Base-by-base conservation (phyloP, 2,797 vertebrate genomes). In the Tenualosa thibaudeaui region DNA sequence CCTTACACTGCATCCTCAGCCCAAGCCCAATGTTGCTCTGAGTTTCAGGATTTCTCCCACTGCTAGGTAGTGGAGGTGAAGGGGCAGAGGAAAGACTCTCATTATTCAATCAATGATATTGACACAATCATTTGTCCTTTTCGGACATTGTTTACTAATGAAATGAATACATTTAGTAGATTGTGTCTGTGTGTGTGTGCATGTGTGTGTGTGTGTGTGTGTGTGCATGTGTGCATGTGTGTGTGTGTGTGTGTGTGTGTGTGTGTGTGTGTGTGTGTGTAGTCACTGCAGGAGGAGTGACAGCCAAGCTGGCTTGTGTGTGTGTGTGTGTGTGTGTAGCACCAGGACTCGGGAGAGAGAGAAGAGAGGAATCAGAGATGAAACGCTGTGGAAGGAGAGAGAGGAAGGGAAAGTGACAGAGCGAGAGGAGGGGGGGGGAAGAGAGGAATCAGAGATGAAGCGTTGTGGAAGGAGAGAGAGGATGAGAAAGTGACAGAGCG, bases 191-290 rank as follows among this genome's bases (percentile, higher is more conserved):
- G 4, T 43, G 13, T 85, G 50, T 81, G n/a, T 82, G 71, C 84
- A 22, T 60, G 19, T n/a, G 58, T 60, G 58, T n/a, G 19, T 60
- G 54, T 56, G 54, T 56, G 68, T 71, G 31, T 71, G 65, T 40
- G 31, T 17, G 65, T 24, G 60, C 1, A n/a, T 8, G n/a, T 22
- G n/a, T 65, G 60, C 10, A 7, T 60, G 19, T 5, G 3, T 22
- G 58, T 7, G 58, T 22, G 19, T n/a, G 19, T 60, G 19, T 60
- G 19, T 60, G 58, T 60, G 58, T 68, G 62, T 31, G 13, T 85
- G 50, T 81, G n/a, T 82, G 71, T 84, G 58, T 60, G 19, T n/a
- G 58, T 60, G 58, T n/a, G 19, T 60, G 54, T 56, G 54, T 56
- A 7, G 46, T 46, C 46, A 46, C 46, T 46, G 0, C 46, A 46